Evolutionary conservation across 2,113 vertebrate species (phyloP).

Genomic region (Labrus mixtus): DNA sequence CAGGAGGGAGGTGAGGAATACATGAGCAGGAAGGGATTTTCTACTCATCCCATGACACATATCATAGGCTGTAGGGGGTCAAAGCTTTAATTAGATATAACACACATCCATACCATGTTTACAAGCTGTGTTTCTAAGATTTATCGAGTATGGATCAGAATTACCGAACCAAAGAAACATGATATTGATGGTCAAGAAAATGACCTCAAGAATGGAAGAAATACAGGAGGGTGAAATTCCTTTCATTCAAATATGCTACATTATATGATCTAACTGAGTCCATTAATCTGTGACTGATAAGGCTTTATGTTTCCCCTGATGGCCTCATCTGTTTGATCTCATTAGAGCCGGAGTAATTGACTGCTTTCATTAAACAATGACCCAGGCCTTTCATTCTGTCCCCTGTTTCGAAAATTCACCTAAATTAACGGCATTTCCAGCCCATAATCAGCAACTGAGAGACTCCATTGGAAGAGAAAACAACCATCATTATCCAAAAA

Average conservation of each 20-base stretch:
- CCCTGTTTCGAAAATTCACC: conserved; percentile 67
- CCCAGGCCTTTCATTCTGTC: conserved; percentile 52
- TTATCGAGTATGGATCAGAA: conserved; percentile 53
- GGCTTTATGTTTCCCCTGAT: conserved; percentile 61
- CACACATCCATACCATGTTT: conserved; percentile 41
- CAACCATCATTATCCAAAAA: conserved; percentile 18
- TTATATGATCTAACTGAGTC: conserved; percentile 43
- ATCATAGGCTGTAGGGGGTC: conserved; percentile 52
- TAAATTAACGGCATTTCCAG: conserved; percentile 61
- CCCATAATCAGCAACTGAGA: conserved; percentile 20
- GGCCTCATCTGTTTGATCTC: conserved; percentile 74
- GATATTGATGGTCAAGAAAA: conserved; percentile 37
- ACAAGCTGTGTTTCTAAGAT: conserved; percentile 28
- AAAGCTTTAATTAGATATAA: conserved; percentile 53
- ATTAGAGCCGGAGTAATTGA: conserved; percentile 69
- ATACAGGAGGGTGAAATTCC: conserved; percentile 1
- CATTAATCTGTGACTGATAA: conserved; percentile 67
- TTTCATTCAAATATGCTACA: conserved; percentile 45
- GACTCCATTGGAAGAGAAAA: conserved; percentile 15
- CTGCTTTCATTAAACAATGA: conserved; percentile 72
- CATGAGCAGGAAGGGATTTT: conserved; percentile 62
- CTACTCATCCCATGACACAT: conserved; percentile 39
- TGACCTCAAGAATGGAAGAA: conserved; percentile 6
- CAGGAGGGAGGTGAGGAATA: conserved; percentile 59
- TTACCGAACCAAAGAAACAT: conserved; percentile 7